phyloP scores from a whole-genome alignment of 2,888 invertebrate species.

The Agrochola lychnidis region DNA sequence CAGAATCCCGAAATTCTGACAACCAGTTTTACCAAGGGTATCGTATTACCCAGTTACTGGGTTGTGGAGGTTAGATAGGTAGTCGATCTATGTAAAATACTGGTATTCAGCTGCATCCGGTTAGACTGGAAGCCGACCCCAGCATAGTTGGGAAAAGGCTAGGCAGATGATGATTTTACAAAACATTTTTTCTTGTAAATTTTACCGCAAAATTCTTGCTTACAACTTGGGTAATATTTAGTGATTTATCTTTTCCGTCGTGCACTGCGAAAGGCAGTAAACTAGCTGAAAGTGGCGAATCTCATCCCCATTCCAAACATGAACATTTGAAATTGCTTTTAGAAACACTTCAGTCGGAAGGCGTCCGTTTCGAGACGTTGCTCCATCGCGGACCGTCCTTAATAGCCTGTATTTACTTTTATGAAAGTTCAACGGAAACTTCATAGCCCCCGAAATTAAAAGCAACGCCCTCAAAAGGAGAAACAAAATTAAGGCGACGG shows the following conservation, averaged over 20 bases:
- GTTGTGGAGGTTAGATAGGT: too few species aligned
- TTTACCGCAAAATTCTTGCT: slow-evolving; percentile 32
- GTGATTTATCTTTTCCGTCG: slow-evolving; percentile 58
- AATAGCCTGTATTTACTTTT: slow-evolving; percentile 75
- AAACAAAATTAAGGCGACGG: slow-evolving; percentile 78
- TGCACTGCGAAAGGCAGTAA: slow-evolving; percentile 52
- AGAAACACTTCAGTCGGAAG: slow-evolving; percentile 65
- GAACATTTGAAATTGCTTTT: slow-evolving; percentile 71
- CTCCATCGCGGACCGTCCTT: slow-evolving; percentile 65
- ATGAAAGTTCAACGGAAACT: slow-evolving; percentile 71
- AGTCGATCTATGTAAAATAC: too few species aligned
- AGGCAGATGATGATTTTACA: too few species aligned
- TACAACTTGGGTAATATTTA: slow-evolving; percentile 60
- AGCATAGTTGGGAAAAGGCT: too few species aligned
- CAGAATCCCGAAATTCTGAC: too few species aligned
- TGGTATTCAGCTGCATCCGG: too few species aligned
- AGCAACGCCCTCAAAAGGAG: slow-evolving; percentile 74
- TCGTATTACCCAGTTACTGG: too few species aligned
- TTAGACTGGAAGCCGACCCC: too few species aligned
- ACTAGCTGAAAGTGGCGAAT: slow-evolving; percentile 65
- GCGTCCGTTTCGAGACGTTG: slow-evolving; percentile 60
- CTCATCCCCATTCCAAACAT: slow-evolving; percentile 67
- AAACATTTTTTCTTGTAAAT: slow-evolving; percentile 13
- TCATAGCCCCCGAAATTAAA: slow-evolving; percentile 75
- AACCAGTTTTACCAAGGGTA: too few species aligned